Evolutionary conservation across 2,888 invertebrate genomes (phyloP).

Genomic region (Brachynemurus nebulosus): DNA sequence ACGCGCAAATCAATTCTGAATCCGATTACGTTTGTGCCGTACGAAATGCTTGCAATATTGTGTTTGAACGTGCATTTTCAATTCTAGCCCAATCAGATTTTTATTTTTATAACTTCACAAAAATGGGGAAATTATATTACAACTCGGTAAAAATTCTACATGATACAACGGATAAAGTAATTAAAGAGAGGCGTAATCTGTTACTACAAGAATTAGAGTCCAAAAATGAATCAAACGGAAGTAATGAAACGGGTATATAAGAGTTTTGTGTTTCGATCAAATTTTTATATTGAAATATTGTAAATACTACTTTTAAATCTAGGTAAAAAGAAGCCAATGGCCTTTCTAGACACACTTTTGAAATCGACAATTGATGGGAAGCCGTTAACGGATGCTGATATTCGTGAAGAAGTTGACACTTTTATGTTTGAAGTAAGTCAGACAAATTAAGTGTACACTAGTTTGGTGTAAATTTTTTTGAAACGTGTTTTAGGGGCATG

Average conservation of each 20-base stretch:
- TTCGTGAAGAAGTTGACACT: constrained; percentile 8
- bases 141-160: constrained; percentile 35
- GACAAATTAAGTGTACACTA: too few relatives aligned
- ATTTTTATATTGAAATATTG: too few relatives aligned
- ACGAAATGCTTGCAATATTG: constrained; percentile 32
- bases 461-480: too few relatives aligned
- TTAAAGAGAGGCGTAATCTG: constrained; percentile 30
- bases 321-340: too few relatives aligned
- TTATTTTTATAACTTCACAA: constrained; percentile 37
- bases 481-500: constrained; percentile 4
- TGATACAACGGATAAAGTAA: constrained; percentile 40
- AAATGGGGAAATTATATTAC: constrained; percentile 41
- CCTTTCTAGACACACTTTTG: constrained; percentile 5
- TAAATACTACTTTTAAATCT: too few relatives aligned
- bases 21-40: constrained; percentile 64
- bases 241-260: too few relatives aligned
- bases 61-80: constrained; percentile 22
- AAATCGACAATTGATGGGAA: constrained; percentile 5
- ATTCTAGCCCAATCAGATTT: constrained; percentile 36
- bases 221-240: too few relatives aligned
- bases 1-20: constrained; percentile 53
- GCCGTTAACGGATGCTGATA: constrained; percentile 3
- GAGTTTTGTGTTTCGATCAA: too few relatives aligned
- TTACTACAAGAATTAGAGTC: too few relatives aligned
- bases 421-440: constrained; percentile 10